Evolutionary conservation across 1,140 invertebrate species (phyloP).

Genomic region (Atopsyche davidsoni): DNA sequence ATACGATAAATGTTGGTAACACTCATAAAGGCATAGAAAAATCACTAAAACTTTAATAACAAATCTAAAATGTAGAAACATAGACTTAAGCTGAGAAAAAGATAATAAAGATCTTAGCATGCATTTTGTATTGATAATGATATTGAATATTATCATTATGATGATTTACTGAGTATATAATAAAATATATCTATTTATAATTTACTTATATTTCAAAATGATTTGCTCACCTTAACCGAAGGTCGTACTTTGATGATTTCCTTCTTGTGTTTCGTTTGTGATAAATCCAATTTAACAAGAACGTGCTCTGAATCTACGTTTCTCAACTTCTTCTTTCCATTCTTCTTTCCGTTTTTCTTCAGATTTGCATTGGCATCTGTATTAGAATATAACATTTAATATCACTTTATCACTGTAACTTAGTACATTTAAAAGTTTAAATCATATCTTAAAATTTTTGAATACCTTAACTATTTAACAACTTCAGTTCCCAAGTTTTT

Average conservation of each 20-base stretch:
- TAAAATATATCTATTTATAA: too few relatives aligned
- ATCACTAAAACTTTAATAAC: too few relatives aligned
- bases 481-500: background rate
- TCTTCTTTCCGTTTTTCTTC: slow-evolving; percentile 21
- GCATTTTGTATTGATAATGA: too few relatives aligned
- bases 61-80: too few relatives aligned
- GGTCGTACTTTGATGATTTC: slow-evolving; percentile 60
- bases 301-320: slow-evolving; percentile 23
- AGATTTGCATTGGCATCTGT: slow-evolving; percentile 14
- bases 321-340: slow-evolving; percentile 19
- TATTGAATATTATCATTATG: too few relatives aligned
- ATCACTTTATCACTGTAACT: background rate
- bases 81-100: too few relatives aligned
- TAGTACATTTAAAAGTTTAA: background rate
- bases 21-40: too few relatives aligned
- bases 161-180: too few relatives aligned
- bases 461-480: background rate
- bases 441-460: background rate
- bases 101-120: too few relatives aligned
- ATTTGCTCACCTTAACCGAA: slow-evolving; percentile 49
- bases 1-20: too few relatives aligned
- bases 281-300: slow-evolving; percentile 33
- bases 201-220: slow-evolving; percentile 19
- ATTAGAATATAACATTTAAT: background rate
- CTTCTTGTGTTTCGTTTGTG: slow-evolving; percentile 57